Base-by-base conservation (phyloP, 1,140 invertebrate genomes). In the Drosophila sp. region DNA sequence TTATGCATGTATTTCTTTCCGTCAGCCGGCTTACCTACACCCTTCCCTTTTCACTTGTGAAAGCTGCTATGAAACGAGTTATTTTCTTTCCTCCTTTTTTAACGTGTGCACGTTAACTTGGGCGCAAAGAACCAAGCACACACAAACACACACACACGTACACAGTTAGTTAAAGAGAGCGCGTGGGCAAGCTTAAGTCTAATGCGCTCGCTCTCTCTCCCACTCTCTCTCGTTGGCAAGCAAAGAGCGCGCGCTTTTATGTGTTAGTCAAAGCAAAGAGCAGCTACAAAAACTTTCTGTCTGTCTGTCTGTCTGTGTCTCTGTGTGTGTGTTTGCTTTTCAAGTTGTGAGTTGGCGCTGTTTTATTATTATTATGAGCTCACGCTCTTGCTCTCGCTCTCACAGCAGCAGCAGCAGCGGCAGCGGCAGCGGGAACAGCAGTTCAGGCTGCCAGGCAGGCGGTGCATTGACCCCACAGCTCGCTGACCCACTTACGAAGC, bases 401-500 rank as follows among this genome's bases (percentile, higher is more conserved):
- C 21, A 36, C 73, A 65, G 63, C 72, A 63, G 76, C 62, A 43
- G 36, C 21, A 21, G 21, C 21, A 21, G n/a, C n/a, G n/a, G n/a
- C n/a, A n/a, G n/a, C 73, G 62, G 63, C 72, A 63, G 76, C 62
- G 40, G 36, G 1, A 21, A 4, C 21, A 21, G 21, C 57, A 54
- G 59, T 51, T 67, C 69, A 21, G 36, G 50, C 58, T 34, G 57
- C 32, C 66, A 45, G 66, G 58, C 72, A 63, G 46, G 54, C 71
- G 84, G 83, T 89, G 83, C 83, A 89, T 75, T 89, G 83, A 89
- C 83, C 83, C 77, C 84, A 89, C 77, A 90, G 74, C 80, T 80
- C 63, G 78, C 75, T 89, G 83, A 89, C 83, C 83, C 83, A 89
- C 83, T 89, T 89, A 89, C 83, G 83, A 89, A 89, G 82, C 75